phyloP scores from a whole-genome alignment of 37 sponge, comb jelly and placozoan genomes.

The Halisarca cf. caerulea region DNA sequence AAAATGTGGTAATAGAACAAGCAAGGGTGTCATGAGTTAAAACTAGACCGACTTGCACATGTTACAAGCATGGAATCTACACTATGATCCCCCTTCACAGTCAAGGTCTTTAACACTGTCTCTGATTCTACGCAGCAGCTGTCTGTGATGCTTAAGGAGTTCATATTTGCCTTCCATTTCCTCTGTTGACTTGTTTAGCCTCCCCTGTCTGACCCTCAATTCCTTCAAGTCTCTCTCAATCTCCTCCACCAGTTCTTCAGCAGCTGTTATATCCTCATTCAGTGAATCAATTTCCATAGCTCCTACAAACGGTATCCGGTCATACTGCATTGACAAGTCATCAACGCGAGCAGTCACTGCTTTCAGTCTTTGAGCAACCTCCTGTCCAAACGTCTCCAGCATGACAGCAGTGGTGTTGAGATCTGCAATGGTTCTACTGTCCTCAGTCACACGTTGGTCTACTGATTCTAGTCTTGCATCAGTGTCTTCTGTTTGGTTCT shows the following conservation, averaged over 20 bases:
- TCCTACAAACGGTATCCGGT: neutral
- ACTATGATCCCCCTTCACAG: slow-evolving; percentile 29
- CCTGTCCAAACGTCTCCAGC: neutral
- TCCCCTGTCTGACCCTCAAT: neutral
- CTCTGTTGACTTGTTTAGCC: slow-evolving; percentile 33
- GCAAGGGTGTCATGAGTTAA: too few species aligned
- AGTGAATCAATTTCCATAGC: neutral
- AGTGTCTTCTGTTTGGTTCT: neutral
- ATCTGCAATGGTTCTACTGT: slow-evolving; percentile 5
- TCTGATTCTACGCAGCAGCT: slow-evolving; percentile 47
- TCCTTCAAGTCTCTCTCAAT: neutral
- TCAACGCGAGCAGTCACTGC: neutral
- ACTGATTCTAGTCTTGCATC: neutral
- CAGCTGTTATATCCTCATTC: neutral
- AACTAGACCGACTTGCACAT: too few species aligned
- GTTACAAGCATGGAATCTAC: too few species aligned
- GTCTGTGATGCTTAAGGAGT: slow-evolving; percentile 37
- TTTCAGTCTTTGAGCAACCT: neutral
- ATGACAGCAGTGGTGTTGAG: neutral
- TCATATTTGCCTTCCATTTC: slow-evolving; percentile 40
- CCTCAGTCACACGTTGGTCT: neutral
- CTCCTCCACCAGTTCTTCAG: neutral
- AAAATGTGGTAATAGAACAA: too few species aligned
- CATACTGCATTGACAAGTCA: neutral
- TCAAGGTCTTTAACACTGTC: slow-evolving; percentile 36